phyloP scores from a whole-genome alignment of 2,113 vertebrate species.

The Reinhardtius hippoglossoides region DNA sequence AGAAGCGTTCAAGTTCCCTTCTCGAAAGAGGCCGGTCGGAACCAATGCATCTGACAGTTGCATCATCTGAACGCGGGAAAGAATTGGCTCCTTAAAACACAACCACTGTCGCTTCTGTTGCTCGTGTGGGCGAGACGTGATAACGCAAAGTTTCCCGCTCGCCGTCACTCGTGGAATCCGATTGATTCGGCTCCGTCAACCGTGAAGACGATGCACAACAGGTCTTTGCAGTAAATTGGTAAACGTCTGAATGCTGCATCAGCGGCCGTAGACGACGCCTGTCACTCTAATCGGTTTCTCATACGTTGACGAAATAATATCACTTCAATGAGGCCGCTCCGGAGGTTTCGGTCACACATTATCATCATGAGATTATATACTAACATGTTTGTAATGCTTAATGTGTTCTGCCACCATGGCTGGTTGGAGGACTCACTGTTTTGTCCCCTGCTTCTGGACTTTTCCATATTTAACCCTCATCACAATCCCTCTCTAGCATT shows the following conservation, averaged over 20 bases:
- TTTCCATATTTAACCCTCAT: no score
- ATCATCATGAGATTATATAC: not conserved
- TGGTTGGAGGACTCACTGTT: no score
- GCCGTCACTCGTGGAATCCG: not conserved
- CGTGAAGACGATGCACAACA: not conserved
- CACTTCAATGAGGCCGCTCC: not conserved
- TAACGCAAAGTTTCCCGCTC: conserved; percentile 28
- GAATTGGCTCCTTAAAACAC: conserved; percentile 33
- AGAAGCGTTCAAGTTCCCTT: conserved; percentile 42
- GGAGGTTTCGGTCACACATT: not conserved
- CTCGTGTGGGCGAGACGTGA: conserved; percentile 24
- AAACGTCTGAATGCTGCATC: conserved; percentile 22
- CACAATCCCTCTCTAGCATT: not conserved
- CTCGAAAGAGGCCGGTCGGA: conserved; percentile 44
- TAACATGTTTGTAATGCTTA: no score
- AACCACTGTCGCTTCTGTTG: conserved; percentile 17
- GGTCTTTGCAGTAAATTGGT: conserved; percentile 7
- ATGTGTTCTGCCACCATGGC: no score
- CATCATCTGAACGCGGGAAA: conserved; percentile 40
- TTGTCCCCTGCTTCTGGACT: no score
- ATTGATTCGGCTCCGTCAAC: conserved; percentile 17
- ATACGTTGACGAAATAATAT: not conserved
- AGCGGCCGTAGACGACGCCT: not conserved
- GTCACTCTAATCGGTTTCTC: not conserved
- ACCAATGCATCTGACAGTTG: conserved; percentile 38